phyloP scores from a whole-genome alignment of 2,888 invertebrate species.

The Brachycybe producta region DNA sequence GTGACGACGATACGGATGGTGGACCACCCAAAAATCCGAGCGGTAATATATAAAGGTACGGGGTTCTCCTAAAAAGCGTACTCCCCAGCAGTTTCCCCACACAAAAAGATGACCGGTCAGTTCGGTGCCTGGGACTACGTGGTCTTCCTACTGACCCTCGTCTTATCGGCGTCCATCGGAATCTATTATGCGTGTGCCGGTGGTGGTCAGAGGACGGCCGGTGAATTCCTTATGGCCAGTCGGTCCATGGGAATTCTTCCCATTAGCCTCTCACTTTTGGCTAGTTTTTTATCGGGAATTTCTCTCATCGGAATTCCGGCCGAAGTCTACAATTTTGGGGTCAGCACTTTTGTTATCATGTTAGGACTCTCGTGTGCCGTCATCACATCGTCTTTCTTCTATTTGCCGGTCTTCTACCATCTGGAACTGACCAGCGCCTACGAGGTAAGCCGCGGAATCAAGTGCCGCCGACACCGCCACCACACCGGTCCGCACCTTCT shows the following conservation, averaged over 20 bases:
- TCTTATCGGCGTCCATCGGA: slow-evolving; percentile 68
- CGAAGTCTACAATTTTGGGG: slow-evolving; percentile 75
- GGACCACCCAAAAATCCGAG: too few relatives aligned
- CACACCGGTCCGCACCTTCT: too few relatives aligned
- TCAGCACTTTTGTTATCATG: slow-evolving; percentile 12
- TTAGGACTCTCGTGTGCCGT: slow-evolving; percentile 11
- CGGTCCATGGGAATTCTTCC: slow-evolving; percentile 75
- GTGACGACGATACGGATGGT: too few relatives aligned
- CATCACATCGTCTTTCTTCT: slow-evolving; percentile 49
- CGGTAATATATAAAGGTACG: too few relatives aligned
- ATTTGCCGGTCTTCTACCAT: slow-evolving; percentile 73
- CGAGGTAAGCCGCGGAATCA: too few relatives aligned
- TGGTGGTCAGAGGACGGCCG: slow-evolving; percentile 46
- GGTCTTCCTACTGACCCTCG: slow-evolving; percentile 58
- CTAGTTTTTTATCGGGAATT: slow-evolving; percentile 83
- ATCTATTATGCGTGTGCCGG: slow-evolving; percentile 62
- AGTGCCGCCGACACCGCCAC: too few relatives aligned
- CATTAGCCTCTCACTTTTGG: slow-evolving; percentile 75
- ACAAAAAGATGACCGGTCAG: too few relatives aligned
- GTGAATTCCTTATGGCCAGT: slow-evolving; percentile 67
- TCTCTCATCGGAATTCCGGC: slow-evolving; percentile 80
- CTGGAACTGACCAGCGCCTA: slow-evolving; percentile 71
- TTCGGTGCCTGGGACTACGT: slow-evolving; percentile 66
- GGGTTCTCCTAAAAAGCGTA: too few relatives aligned
- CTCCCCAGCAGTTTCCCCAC: too few relatives aligned